Conservation (phyloP, 2,113 vertebrate species). For the Aythya baeri region DNA sequence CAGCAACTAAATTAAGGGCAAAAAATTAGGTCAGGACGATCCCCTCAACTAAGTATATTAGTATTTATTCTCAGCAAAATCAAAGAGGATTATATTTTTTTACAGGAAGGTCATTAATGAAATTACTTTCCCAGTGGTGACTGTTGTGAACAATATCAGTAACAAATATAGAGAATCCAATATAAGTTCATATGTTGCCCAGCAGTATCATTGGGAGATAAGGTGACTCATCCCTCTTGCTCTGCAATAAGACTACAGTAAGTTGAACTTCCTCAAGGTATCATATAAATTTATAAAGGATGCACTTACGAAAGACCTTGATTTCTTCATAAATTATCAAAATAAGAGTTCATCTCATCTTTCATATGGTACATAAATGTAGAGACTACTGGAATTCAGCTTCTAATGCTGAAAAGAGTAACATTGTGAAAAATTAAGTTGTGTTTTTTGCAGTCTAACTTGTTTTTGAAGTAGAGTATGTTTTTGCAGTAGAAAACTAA, state of each 20-base stretch:
- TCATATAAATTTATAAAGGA: neutral
- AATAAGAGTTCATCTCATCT: neutral
- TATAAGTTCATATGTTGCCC: neutral
- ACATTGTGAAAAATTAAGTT: too few species aligned
- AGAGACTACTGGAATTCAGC: neutral
- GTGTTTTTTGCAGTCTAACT: too few species aligned
- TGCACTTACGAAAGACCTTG: neutral
- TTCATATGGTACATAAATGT: rapidly evolving
- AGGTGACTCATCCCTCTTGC: neutral
- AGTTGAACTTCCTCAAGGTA: neutral
- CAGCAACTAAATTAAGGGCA: constrained; percentile 12
- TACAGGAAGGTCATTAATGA: neutral
- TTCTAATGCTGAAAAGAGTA: neutral
- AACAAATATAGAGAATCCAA: neutral
- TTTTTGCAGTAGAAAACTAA: too few species aligned
- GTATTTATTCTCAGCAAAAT: constrained; percentile 28
- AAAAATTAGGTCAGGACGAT: constrained; percentile 4
- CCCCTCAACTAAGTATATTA: neutral
- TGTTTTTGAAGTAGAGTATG: too few species aligned
- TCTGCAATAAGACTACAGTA: neutral
- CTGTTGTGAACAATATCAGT: neutral
- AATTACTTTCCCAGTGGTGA: neutral
- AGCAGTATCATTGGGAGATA: neutral
- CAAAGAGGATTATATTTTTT: neutral
- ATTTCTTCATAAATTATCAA: neutral